phyloP scores from a whole-genome alignment of 2,113 vertebrate species.

The Colistium nudipinnis region DNA sequence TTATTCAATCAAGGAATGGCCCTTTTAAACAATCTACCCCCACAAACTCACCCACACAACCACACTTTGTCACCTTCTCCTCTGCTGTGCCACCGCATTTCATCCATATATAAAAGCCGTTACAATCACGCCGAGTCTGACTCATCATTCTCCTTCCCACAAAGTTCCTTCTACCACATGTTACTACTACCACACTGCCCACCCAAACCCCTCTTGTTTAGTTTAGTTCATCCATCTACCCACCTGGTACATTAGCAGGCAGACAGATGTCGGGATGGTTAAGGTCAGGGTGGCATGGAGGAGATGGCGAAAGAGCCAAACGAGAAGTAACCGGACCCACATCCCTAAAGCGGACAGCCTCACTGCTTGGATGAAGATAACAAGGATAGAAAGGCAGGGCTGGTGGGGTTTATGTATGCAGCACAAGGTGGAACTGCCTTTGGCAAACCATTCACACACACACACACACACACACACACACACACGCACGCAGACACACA shows the following conservation, averaged over 20 bases:
- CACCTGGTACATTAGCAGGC: conserved; percentile 44
- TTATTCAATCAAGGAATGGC: conserved; percentile 23
- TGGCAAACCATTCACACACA: conserved; percentile 35
- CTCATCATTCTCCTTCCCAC: background rate
- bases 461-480: background rate
- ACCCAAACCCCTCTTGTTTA: background rate
- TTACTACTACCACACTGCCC: background rate
- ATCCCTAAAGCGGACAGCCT: conserved; percentile 41
- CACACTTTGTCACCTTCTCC: background rate
- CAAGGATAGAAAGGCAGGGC: conserved; percentile 55
- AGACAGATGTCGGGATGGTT: conserved; percentile 29
- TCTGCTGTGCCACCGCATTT: background rate
- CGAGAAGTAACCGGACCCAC: conserved; percentile 49
- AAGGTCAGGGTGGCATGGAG: conserved; percentile 28
- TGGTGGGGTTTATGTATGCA: conserved; percentile 39
- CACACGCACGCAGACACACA: conserved; percentile 1
- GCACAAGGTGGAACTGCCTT: conserved; percentile 61
- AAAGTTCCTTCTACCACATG: conserved; percentile 19
- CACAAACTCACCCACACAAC: background rate
- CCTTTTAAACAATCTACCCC: conserved; percentile 22
- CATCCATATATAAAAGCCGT: conserved; percentile 1
- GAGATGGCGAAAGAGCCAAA: conserved; percentile 22
- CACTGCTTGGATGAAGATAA: conserved; percentile 57
- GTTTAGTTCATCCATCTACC: background rate
- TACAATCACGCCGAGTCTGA: background rate